Evolutionary conservation across 2,797 vertebrate genomes (phyloP), one percentile per base, ranked within the genome.

Genomic region (Peromyscus aztecus): DNA sequence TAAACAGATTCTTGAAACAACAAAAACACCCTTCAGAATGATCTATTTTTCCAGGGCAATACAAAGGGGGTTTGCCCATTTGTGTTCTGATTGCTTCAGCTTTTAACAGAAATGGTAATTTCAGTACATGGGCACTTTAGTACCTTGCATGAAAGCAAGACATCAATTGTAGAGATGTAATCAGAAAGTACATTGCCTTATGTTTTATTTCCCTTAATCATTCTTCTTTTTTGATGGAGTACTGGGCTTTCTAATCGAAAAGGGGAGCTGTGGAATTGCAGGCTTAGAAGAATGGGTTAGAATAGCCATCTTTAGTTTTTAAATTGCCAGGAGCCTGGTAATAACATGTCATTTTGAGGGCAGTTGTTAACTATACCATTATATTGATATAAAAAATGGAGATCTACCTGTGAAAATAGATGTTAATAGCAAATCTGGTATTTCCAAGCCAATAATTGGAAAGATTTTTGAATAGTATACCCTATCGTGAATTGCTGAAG

Each of bases 151-250:
- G 95, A 97, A 97, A 97, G 96, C 93, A 96, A 98, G 96, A 96
- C 93, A 97, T 97, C 97, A 95, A 94, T 96, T 97, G 97, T 96
- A 91, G 94, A 97, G 97, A 96, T 97, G 97, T 97, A 98, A 98
- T 98, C 96, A 98, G 96, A 97, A 98, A 98, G 81, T 97, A 81
- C 93, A 97, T 98, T 97, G 95, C 86, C 83, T 97, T 97, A 96
- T 97, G 85, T 92, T 98, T 97, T 98, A 90, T 98, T 98, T 96
- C 96, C 97, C 98, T 97, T 98, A 97, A 96, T 98, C 75, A 11
- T 97, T 94, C 84, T 77, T 92, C 37, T 97, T 96, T 94, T 96
- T 97, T 97, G 78, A 95, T 97, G 40, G 94, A 97, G 83, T 90
- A n/a, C 92, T 77, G 67, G 73, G 61, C 77, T 98, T 97, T 97